Conservation (phyloP, 1,140 invertebrate genomes). For the Caenorhabditis tropicalis region DNA sequence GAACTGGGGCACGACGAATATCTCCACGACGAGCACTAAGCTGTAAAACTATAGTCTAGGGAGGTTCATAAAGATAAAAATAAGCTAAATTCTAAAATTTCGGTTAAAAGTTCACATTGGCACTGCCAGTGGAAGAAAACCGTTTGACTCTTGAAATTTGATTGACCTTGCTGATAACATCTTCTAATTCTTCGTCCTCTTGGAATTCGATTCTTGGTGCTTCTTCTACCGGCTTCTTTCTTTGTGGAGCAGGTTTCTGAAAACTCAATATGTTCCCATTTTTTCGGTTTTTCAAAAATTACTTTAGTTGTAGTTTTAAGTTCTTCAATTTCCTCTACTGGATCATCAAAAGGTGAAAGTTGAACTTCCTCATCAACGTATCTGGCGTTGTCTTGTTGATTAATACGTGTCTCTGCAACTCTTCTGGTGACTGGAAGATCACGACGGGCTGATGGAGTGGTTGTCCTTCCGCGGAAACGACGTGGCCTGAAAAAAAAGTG, state of each 20-base stretch:
- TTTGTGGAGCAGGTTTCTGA: conserved; percentile 26
- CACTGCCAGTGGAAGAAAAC: background rate
- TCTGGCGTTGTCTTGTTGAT: conserved; percentile 47
- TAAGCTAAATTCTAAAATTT: too few species aligned
- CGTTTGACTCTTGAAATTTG: background rate
- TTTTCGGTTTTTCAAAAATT: background rate
- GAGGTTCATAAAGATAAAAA: background rate
- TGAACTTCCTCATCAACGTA: conserved; percentile 41
- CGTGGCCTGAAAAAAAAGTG: background rate
- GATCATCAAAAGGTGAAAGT: conserved; percentile 4
- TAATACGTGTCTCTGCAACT: background rate
- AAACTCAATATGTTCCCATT: background rate
- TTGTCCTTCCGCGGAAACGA: conserved; percentile 23
- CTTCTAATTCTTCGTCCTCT: conserved; percentile 48
- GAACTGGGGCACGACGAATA: conserved; percentile 43
- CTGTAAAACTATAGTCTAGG: background rate
- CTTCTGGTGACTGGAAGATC: conserved; percentile 41
- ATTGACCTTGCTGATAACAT: conserved; percentile 49
- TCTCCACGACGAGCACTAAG: conserved; percentile 8
- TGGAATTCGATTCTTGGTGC: conserved; percentile 34
- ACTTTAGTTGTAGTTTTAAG: background rate
- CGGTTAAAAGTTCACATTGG: background rate
- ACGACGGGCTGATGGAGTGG: conserved; percentile 48
- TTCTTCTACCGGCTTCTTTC: background rate
- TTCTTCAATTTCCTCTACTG: conserved; percentile 14